Evolutionary conservation across 1,140 invertebrate species (phyloP).

Genomic region (Limonius californicus): DNA sequence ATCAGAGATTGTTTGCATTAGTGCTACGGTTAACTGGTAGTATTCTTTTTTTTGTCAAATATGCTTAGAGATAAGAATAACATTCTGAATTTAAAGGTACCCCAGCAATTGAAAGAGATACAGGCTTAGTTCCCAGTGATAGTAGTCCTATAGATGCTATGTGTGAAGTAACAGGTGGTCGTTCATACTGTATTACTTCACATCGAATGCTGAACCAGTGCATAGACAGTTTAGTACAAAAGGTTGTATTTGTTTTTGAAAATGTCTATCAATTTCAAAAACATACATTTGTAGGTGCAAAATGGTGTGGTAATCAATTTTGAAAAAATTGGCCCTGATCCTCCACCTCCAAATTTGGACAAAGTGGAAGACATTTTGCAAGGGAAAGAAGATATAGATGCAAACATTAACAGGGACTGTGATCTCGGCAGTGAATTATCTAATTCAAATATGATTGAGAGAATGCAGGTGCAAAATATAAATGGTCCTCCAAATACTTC

Average conservation of each 20-base stretch:
- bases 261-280: background rate
- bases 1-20: slow-evolving; percentile 94
- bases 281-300: slow-evolving; percentile 56
- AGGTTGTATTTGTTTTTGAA: slow-evolving; percentile 57
- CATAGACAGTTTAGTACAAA: slow-evolving; percentile 94
- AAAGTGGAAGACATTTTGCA: slow-evolving; percentile 46
- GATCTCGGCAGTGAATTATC: slow-evolving; percentile 41
- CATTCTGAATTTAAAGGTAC: slow-evolving; percentile 45
- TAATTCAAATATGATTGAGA: background rate
- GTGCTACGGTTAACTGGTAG: slow-evolving; percentile 85
- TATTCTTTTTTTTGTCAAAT: background rate
- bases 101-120: slow-evolving; percentile 58
- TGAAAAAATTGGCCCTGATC: slow-evolving; percentile 91
- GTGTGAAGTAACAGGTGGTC: slow-evolving; percentile 98
- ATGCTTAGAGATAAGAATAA: slow-evolving; percentile 3
- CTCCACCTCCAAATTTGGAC: slow-evolving; percentile 47
- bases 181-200: slow-evolving; percentile 93
- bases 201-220: slow-evolving; percentile 94
- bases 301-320: slow-evolving; percentile 97
- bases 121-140: slow-evolving; percentile 83
- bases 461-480: slow-evolving; percentile 21
- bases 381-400: slow-evolving; percentile 45
- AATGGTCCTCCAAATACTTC: slow-evolving; percentile 50
- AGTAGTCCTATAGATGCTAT: slow-evolving; percentile 92
- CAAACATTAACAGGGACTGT: slow-evolving; percentile 37